Percentiles rank a stretch among this genome's conserved stretches.
phyloP scores from a whole-genome alignment of 2,888 invertebrate species.

The Drosophila nr. perissopoda region DNA sequence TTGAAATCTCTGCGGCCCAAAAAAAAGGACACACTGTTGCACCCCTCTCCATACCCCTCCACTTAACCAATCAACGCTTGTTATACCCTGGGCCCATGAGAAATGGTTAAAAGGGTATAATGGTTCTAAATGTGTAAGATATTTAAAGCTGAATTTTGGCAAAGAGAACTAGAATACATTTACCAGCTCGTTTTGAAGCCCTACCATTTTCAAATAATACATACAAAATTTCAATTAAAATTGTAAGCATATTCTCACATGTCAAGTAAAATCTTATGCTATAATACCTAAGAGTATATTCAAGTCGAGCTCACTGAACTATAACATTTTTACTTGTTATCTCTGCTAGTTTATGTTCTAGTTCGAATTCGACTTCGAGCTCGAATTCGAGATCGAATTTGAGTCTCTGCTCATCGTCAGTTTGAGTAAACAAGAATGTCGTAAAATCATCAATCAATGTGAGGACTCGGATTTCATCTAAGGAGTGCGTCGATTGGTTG shows the following conservation, averaged over 20 bases:
- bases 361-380: background rate
- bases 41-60: background rate
- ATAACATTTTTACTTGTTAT: slow-evolving; percentile 14
- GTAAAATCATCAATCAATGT: slow-evolving; percentile 79
- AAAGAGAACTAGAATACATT: background rate
- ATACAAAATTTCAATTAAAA: background rate
- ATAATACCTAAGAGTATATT: background rate
- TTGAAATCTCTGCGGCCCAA: slow-evolving; percentile 51
- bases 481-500: background rate
- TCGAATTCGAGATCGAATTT: background rate
- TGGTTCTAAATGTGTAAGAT: background rate
- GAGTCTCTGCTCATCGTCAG: slow-evolving; percentile 69
- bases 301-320: background rate
- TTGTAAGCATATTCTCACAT: background rate
- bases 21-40: slow-evolving; percentile 66
- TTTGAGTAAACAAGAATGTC: slow-evolving; percentile 80
- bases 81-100: background rate
- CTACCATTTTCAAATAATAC: background rate
- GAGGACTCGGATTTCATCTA: slow-evolving; percentile 22
- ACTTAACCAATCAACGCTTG: background rate
- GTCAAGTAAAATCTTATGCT: background rate
- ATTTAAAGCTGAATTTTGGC: background rate
- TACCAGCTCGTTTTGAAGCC: background rate
- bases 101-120: background rate
- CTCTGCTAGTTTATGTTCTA: slow-evolving; percentile 30